Conservation (phyloP, 2,797 vertebrate species). For the Pangasius macronema region DNA sequence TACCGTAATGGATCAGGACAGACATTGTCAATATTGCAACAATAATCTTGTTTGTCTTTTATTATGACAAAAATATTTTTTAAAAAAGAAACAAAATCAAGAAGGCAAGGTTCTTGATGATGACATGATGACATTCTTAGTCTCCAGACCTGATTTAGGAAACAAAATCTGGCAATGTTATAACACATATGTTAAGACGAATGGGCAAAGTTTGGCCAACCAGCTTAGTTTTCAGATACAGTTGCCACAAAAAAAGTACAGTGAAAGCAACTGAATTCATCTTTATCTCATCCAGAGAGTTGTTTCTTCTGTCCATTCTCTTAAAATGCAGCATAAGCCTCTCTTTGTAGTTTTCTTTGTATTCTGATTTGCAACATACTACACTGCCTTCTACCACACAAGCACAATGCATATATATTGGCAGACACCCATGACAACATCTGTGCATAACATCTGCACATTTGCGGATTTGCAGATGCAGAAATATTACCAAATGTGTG, state of each 20-base stretch:
- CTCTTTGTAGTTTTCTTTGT: background rate
- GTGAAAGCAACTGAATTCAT: background rate
- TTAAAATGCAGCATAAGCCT: background rate
- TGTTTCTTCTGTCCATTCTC: background rate
- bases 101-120: background rate
- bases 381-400: background rate
- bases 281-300: background rate
- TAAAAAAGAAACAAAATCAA: background rate
- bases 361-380: background rate
- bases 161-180: background rate
- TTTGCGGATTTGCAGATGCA: background rate
- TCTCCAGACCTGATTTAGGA: background rate
- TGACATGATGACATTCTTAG: background rate
- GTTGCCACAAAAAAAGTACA: background rate
- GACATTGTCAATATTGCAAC: background rate
- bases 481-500: background rate
- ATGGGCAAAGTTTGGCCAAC: background rate
- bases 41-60: background rate
- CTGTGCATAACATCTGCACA: background rate
- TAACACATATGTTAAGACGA: background rate
- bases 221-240: background rate
- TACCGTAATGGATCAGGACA: background rate
- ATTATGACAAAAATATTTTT: background rate
- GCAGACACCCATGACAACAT: background rate
- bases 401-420: background rate